A percentile compares a stretch with the other conserved stretches of the same genome.
These are phyloP conservation scores for Steromphala cineraria DNA, from an alignment of 2,888 invertebrate genomes.

Conservation along the genomic window DNA sequence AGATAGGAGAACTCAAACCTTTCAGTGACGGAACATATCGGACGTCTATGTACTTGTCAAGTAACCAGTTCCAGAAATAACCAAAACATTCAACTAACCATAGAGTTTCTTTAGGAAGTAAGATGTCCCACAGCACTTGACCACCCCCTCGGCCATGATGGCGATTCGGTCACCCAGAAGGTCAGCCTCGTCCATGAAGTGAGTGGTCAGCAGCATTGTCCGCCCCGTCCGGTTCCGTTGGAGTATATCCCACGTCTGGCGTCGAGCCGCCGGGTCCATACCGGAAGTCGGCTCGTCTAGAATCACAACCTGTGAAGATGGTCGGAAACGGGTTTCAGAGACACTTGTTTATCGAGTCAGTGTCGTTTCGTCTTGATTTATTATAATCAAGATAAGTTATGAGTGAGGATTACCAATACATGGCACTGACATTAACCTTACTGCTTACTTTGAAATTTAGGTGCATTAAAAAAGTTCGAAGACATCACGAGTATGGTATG, in stretches of 20 bases:
- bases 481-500: too few species aligned
- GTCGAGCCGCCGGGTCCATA: conserved; percentile 79
- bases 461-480: too few species aligned
- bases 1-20: too few species aligned
- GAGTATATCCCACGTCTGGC: conserved; percentile 85
- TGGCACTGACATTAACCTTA: too few species aligned
- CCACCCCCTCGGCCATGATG: conserved; percentile 87
- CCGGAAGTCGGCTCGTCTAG: conserved; percentile 78
- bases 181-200: conserved; percentile 95
- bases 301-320: conserved; percentile 73
- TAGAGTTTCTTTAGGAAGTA: conserved; percentile 85
- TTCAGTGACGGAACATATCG: too few species aligned
- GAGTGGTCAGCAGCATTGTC: conserved; percentile 84
- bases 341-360: too few species aligned
- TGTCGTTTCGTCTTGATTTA: too few species aligned
- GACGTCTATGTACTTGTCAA: too few species aligned
- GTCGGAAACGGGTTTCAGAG: neutral
- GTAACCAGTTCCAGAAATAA: too few species aligned
- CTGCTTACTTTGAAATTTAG: too few species aligned
- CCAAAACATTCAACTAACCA: conserved; percentile 79
- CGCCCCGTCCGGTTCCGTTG: conserved; percentile 80
- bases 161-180: conserved; percentile 90
- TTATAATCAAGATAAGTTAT: too few species aligned
- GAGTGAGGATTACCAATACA: too few species aligned
- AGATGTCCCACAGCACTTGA: conserved; percentile 88